A percentile compares a stretch with the other conserved stretches of the same genome.
These are phyloP conservation scores for Smutsia temminckii DNA, from an alignment of 2,797 vertebrate species.

Conservation along the genomic window DNA sequence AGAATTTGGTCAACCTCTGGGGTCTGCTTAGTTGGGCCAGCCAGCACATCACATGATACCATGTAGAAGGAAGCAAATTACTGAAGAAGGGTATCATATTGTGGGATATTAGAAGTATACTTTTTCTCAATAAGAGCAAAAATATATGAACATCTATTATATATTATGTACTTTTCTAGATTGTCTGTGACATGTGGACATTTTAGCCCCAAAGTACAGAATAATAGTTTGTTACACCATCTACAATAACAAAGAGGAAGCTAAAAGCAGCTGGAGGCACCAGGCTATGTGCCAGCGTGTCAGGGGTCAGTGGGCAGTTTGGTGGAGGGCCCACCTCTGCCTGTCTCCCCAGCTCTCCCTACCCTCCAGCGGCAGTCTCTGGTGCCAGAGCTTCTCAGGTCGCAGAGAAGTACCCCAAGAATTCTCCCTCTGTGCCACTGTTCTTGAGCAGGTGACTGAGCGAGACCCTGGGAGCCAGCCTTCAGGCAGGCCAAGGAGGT, in stretches of 20 bases:
- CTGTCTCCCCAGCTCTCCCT: neutral
- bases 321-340: neutral
- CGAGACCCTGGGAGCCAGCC: too few species aligned
- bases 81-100: fast-evolving
- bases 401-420: neutral
- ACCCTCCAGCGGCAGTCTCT: neutral
- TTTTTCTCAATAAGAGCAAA: neutral
- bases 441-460: neutral
- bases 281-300: neutral
- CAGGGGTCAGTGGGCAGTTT: neutral
- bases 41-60: fast-evolving
- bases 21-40: neutral
- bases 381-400: neutral
- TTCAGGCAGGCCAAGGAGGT: neutral
- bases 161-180: neutral
- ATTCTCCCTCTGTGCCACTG: neutral
- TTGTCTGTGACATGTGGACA: neutral
- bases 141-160: neutral
- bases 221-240: neutral
- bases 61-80: neutral
- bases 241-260: neutral
- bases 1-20: neutral
- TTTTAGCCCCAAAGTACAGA: neutral
- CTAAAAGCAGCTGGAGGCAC: neutral
- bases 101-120: neutral